These are phyloP conservation scores for Aurelia aurita DNA, from an alignment of 30 jellyfish, hydroid and myxozoan genomes.

Conservation along the genomic window DNA sequence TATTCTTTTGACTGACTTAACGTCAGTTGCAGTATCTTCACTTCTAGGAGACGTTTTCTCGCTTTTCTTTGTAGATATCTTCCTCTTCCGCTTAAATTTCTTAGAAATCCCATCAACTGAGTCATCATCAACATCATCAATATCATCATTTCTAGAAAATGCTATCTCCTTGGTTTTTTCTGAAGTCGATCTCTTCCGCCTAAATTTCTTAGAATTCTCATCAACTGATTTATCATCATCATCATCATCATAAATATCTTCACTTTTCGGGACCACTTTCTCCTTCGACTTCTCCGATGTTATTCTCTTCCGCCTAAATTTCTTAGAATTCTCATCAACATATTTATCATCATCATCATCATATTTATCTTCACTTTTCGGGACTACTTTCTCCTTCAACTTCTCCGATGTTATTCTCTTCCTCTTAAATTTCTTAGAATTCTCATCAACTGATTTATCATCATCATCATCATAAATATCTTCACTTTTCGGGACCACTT, in stretches of 20 bases:
- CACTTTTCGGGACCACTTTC: not conserved
- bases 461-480: conserved; percentile 20
- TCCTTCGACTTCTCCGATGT: not conserved
- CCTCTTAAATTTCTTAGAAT: conserved; percentile 35
- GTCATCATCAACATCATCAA: conserved; percentile 17
- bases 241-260: conserved; percentile 5
- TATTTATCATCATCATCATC: not conserved
- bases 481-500: not conserved
- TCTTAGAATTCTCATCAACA: not conserved
- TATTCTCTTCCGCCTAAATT: not conserved
- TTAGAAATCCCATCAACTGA: conserved; percentile 39
- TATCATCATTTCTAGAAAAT: not conserved
- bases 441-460: conserved; percentile 31
- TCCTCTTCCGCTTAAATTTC: conserved; percentile 28
- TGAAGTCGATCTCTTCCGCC: not conserved
- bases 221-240: conserved; percentile 42
- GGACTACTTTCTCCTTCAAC: not conserved
- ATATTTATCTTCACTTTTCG: not conserved
- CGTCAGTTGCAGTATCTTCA: not conserved
- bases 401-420: conserved; percentile 21
- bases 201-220: conserved; percentile 33
- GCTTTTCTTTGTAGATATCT: conserved; percentile 6
- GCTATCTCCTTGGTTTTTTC: not conserved
- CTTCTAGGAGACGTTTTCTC: not conserved
- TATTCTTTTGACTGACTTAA: not conserved